Conservation (phyloP, 2,888 invertebrate genomes). For the Sipha maydis region DNA sequence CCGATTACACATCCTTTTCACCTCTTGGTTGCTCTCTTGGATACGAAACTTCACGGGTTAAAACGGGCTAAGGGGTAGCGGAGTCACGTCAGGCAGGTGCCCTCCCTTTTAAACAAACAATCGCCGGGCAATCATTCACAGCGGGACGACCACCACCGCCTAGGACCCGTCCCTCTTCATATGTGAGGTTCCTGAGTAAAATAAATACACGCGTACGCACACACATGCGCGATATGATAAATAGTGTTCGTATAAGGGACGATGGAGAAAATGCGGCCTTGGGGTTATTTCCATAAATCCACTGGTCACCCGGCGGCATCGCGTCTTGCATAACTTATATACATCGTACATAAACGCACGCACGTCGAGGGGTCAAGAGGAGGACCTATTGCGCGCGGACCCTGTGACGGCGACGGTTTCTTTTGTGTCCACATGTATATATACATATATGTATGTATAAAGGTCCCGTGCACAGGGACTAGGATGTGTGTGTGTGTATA, state of each 20-base stretch:
- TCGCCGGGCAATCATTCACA: constrained; percentile 16
- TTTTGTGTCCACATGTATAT: neutral
- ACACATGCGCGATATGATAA: constrained; percentile 40
- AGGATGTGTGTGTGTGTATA: neutral
- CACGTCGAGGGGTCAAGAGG: constrained; percentile 48
- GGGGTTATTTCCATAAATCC: constrained; percentile 60
- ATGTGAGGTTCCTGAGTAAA: too few relatives aligned
- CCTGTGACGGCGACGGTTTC: constrained; percentile 19
- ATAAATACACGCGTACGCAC: too few relatives aligned
- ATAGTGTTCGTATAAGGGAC: constrained; percentile 11
- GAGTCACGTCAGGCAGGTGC: constrained; percentile 39
- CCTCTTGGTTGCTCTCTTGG: neutral
- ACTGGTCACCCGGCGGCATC: constrained; percentile 43
- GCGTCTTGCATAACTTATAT: constrained; percentile 59
- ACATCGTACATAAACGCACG: constrained; percentile 13
- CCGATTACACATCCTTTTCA: neutral
- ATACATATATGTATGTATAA: neutral
- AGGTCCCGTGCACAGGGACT: neutral
- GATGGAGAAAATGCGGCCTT: constrained; percentile 17
- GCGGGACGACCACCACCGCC: neutral
- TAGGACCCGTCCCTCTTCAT: neutral
- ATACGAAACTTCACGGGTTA: too few relatives aligned
- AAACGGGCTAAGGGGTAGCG: neutral
- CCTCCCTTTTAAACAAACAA: constrained; percentile 18
- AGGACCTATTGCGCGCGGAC: neutral